Conservation (phyloP, 2,113 vertebrate species). For the Daboia siamensis region DNA sequence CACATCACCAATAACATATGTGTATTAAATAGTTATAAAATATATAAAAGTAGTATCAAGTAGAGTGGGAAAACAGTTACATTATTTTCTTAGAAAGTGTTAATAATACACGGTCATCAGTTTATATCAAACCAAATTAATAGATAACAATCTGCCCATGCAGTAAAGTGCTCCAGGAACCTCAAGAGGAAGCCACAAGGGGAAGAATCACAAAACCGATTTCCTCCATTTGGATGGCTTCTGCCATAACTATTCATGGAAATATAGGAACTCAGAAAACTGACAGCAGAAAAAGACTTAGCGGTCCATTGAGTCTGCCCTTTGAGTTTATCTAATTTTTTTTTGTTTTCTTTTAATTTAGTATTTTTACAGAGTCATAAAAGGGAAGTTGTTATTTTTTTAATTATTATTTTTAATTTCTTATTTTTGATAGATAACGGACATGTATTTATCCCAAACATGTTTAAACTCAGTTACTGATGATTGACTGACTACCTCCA, state of each 20-base stretch:
- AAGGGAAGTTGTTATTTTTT: too few relatives aligned
- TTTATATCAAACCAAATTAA: not conserved
- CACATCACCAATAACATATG: not conserved
- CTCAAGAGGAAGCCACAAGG: not conserved
- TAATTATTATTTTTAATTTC: too few relatives aligned
- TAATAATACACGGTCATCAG: not conserved
- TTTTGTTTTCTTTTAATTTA: too few relatives aligned
- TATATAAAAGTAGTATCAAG: not conserved
- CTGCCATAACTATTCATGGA: not conserved
- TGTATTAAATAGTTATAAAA: not conserved
- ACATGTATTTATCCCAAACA: too few relatives aligned
- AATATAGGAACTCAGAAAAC: too few relatives aligned
- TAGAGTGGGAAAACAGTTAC: not conserved
- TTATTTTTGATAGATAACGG: too few relatives aligned
- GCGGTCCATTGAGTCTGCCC: too few relatives aligned
- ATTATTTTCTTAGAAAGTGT: not conserved
- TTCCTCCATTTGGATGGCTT: not conserved
- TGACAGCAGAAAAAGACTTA: too few relatives aligned
- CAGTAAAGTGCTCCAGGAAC: not conserved
- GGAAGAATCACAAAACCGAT: not conserved
- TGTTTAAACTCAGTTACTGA: too few relatives aligned
- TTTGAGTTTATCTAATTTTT: too few relatives aligned
- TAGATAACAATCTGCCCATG: not conserved
- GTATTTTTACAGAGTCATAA: too few relatives aligned
- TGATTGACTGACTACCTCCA: too few relatives aligned